Evolutionary conservation across 2,113 vertebrate genomes (phyloP), one percentile per base, ranked within the genome.

Genomic region (Corynorhinus townsendii): DNA sequence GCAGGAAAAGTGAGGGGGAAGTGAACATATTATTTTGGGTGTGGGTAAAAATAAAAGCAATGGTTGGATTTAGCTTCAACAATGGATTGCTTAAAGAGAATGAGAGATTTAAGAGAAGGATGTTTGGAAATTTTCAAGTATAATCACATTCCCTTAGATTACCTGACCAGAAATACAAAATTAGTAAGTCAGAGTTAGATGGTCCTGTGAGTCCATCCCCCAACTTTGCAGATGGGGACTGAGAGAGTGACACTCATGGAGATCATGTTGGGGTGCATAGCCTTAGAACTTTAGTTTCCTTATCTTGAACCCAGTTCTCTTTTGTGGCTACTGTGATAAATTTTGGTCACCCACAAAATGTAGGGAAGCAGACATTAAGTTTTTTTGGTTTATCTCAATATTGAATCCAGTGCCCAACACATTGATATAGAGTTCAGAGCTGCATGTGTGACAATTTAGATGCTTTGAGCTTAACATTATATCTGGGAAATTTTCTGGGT

Each of bases 401-500:
- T 20, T 45, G 35, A 81, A 38, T 56, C 33, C 30, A 69, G 17
- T 75, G 12, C 2, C 16, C 33, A 45, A 10, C 9, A 11, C 11
- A 19, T 16, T 26, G 43, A 89, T 75, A 35, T 0, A 1, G n/a
- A 47, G 7, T 56, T 90, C 56, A 79, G 84, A 87, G 38, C 33
- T 24, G 4, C 35, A 15, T 40, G 15, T 5, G 9, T 47, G n/a
- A 33, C 15, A 83, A 8, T 84, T 79, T 68, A 77, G 30, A 52
- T 26, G 75, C 71, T 77, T 73, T 73, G 4, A 87, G 12, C 54
- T 71, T 79, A 40, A 66, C 11, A 77, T n/a, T 97, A 49, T 72
- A 84, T 79, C 89, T 91, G 52, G 89, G 86, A 71, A 62, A 92
- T 87, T 95, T 95, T 96, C 96, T 96, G 89, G 92, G 92, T 94